phyloP scores from a whole-genome alignment of 2,888 invertebrate species.

The Leucozona laternaria region DNA sequence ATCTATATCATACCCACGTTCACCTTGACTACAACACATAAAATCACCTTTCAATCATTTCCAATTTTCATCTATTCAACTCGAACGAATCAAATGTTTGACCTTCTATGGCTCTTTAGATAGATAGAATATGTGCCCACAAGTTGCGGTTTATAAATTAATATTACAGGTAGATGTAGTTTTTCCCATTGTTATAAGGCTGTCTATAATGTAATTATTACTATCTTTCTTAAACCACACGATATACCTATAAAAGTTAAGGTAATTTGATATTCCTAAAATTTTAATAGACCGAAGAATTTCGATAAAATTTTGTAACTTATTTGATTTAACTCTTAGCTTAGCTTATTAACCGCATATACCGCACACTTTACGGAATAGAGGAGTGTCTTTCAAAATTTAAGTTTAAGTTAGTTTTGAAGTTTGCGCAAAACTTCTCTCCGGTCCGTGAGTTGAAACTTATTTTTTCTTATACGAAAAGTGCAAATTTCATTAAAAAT shows the following conservation, averaged over 20 bases:
- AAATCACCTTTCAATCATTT: constrained; percentile 15
- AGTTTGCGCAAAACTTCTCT: not conserved
- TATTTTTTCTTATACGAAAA: not conserved
- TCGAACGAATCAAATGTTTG: constrained; percentile 3
- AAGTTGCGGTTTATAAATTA: not conserved
- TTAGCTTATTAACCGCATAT: not conserved
- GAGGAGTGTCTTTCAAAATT: not conserved
- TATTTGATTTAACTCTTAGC: not conserved
- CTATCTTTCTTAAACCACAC: constrained; percentile 1
- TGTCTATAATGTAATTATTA: not conserved
- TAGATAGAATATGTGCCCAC: not conserved
- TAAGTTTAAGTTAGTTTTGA: not conserved
- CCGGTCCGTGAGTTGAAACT: not conserved
- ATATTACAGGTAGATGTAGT: not conserved
- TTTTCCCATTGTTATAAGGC: not conserved
- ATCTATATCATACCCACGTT: not conserved
- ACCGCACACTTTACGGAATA: not conserved
- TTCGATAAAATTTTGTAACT: not conserved
- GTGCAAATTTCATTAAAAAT: not conserved
- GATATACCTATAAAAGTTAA: not conserved
- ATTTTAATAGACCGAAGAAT: not conserved
- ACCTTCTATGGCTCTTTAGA: constrained; percentile 25
- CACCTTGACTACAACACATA: not conserved
- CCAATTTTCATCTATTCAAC: constrained; percentile 15
- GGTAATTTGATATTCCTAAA: constrained; percentile 16